These are phyloP conservation scores for Dendrocopos noguchii DNA, from an alignment of 2,113 vertebrate species.

Conservation along the genomic window DNA sequence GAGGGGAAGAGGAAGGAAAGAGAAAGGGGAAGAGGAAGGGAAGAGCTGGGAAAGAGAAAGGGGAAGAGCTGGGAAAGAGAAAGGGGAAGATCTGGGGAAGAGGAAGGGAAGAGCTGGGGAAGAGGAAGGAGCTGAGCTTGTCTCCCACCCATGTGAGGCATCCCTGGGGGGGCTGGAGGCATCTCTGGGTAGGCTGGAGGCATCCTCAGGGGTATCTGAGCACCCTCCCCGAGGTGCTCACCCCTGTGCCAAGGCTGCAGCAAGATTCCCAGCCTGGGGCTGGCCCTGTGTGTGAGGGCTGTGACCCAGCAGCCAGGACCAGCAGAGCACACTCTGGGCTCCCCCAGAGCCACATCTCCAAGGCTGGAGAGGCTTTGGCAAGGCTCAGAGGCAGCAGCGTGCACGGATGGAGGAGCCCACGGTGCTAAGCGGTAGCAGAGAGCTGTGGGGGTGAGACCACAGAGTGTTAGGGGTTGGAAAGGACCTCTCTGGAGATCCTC, in stretches of 20 bases:
- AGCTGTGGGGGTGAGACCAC: neutral
- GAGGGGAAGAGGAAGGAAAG: too few relatives aligned
- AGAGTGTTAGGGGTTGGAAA: too few relatives aligned
- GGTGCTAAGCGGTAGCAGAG: accelerated
- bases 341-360: neutral
- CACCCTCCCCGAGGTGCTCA: neutral
- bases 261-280: too few relatives aligned
- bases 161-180: too few relatives aligned
- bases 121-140: too few relatives aligned
- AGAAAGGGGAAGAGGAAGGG: too few relatives aligned
- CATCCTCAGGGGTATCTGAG: neutral
- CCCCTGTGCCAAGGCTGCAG: neutral
- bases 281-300: accelerated
- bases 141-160: too few relatives aligned
- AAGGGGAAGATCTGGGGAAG: neutral
- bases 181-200: neutral
- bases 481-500: too few relatives aligned
- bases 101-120: too few relatives aligned
- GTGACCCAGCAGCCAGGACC: too few relatives aligned
- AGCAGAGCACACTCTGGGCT: accelerated
- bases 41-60: too few relatives aligned
- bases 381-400: neutral
- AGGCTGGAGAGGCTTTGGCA: accelerated
- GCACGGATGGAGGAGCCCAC: accelerated
- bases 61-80: too few relatives aligned